These are phyloP conservation scores for Mamestra configurata DNA, from an alignment of 1,140 invertebrate species.

Conservation along the genomic window DNA sequence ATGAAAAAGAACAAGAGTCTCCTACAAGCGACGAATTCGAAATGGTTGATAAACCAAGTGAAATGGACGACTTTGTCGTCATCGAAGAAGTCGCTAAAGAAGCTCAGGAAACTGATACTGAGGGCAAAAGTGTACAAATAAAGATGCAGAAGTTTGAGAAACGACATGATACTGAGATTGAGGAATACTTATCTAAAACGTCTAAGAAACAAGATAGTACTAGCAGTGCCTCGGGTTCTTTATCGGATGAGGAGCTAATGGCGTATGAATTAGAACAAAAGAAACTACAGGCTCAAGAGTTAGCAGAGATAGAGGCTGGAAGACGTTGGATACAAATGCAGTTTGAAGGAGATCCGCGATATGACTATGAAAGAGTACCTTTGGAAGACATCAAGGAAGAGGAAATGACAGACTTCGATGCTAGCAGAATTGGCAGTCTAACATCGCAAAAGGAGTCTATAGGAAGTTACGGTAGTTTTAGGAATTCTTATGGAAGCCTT, in stretches of 20 bases:
- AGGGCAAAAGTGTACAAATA: slow-evolving; percentile 94
- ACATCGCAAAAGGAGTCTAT: slow-evolving; percentile 94
- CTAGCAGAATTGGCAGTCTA: slow-evolving; percentile 93
- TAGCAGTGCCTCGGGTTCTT: slow-evolving; percentile 88
- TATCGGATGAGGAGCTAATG: slow-evolving; percentile 90
- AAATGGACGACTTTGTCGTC: slow-evolving; percentile 95
- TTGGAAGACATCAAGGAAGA: slow-evolving; percentile 97
- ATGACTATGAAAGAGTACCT: slow-evolving; percentile 93
- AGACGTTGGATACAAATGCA: slow-evolving; percentile 97
- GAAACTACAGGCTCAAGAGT: slow-evolving; percentile 86
- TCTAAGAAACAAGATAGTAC: slow-evolving; percentile 88
- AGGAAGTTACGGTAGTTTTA: slow-evolving; percentile 92
- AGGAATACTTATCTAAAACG: slow-evolving; percentile 90
- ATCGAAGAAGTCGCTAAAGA: slow-evolving; percentile 95
- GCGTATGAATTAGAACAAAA: slow-evolving; percentile 94
- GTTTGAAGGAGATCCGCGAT: slow-evolving; percentile 91
- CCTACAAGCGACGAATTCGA: slow-evolving; percentile 97
- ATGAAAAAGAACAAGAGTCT: slow-evolving; percentile 91
- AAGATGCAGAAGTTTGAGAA: slow-evolving; percentile 87
- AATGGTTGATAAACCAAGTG: slow-evolving; percentile 94
- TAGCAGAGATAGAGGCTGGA: slow-evolving; percentile 91
- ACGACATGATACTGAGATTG: slow-evolving; percentile 92
- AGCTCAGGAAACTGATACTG: slow-evolving; percentile 93
- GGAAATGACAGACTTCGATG: slow-evolving; percentile 94
- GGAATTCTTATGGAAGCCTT: slow-evolving; percentile 93